Evolutionary conservation across 1,140 invertebrate species (phyloP).

Genomic region (Drosophila bocqueti): DNA sequence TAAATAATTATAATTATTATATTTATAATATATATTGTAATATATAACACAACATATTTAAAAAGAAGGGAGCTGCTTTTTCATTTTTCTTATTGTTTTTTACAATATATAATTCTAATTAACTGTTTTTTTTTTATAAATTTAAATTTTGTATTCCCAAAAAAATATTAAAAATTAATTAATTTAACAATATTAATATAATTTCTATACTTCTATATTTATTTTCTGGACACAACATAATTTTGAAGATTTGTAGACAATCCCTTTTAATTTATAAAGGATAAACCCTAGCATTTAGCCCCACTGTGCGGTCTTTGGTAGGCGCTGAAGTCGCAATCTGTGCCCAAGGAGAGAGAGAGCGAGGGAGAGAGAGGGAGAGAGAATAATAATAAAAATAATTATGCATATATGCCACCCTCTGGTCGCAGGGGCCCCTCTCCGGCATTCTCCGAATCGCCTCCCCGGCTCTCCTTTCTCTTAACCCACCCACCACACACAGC

Average conservation of each 20-base stretch:
- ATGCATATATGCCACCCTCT: conserved; percentile 79
- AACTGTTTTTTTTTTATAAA: too few relatives aligned
- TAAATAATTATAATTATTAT: too few relatives aligned
- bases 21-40: too few relatives aligned
- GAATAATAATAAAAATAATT: conserved; percentile 83
- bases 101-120: too few relatives aligned
- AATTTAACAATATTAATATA: background rate
- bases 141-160: too few relatives aligned
- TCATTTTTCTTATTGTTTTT: too few relatives aligned
- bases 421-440: conserved; percentile 16
- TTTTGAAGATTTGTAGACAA: background rate
- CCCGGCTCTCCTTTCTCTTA: background rate
- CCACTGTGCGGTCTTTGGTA: conserved; percentile 32
- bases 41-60: too few relatives aligned
- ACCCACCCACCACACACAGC: background rate
- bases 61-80: too few relatives aligned
- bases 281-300: rapidly evolving
- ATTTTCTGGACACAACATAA: background rate
- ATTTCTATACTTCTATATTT: background rate
- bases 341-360: background rate
- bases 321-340: conserved; percentile 61
- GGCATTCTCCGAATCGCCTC: conserved; percentile 31
- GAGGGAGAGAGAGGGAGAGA: background rate
- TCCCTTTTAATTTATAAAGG: too few relatives aligned
- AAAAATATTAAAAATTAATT: too few relatives aligned